Evolutionary conservation across 2,888 invertebrate species (phyloP), one percentile per base, ranked within the genome.

Genomic region (Elegia similella): DNA sequence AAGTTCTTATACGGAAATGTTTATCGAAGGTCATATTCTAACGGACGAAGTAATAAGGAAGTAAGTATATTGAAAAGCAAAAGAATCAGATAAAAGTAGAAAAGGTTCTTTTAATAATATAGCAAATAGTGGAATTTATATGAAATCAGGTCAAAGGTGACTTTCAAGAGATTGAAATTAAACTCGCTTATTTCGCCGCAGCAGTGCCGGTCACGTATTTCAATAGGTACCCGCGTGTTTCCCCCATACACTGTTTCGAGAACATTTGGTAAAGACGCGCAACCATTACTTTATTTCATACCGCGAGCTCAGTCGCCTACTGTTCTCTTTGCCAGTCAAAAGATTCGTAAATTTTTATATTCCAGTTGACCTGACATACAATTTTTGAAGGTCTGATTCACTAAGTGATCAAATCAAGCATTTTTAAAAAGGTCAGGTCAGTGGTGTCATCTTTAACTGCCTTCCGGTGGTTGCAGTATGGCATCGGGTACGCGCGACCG

Each of bases 301-400:
- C 42, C 48, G 43, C 34, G 23, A 23, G 76, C 74, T 82, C 30
- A 10, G 56, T 56, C 74, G 73, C 73, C 75, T 70, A 77, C 85
- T 87, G 87, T 86, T 80, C 76, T 72, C 70, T 68, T 61, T 56
- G 65, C 64, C 69, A 75, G 73, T 76, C 78, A 84, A 83, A 82
- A 80, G 80, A 75, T 81, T 81, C 71, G 67, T 68, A 67, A 72
- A 76, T 73, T 73, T 75, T 75, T 71, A 68, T 69, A 63, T 65
- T 68, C 66, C 65, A 68, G 66, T 68, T 64, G 67, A 66, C 65
- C 67, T 66, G 65, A n/a, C n/a, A n/a, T n/a, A n/a, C n/a, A n/a
- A n/a, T n/a, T n/a, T n/a, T n/a, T n/a, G n/a, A n/a, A n/a, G n/a
- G n/a, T n/a, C n/a, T n/a, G n/a, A n/a, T n/a, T n/a, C n/a, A n/a